Percentiles rank a stretch among this genome's conserved stretches.
Evolutionary conservation across 2,888 invertebrate species (phyloP).

Genomic region (Drosophila maculinotata): DNA sequence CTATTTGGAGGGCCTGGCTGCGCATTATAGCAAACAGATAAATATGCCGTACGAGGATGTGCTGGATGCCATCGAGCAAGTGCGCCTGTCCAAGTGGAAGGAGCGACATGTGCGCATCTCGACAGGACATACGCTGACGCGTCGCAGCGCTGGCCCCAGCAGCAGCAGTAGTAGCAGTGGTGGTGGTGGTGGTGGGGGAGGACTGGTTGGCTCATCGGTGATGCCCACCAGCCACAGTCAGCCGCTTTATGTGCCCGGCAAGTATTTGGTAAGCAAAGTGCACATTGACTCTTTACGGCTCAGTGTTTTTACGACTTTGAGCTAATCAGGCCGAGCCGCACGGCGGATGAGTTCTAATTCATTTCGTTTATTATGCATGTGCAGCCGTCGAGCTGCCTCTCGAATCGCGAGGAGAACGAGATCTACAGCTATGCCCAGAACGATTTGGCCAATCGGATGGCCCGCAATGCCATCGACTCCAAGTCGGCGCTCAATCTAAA

Average conservation of each 20-base stretch:
- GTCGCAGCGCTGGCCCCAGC: constrained; percentile 65
- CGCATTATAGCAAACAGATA: constrained; percentile 94
- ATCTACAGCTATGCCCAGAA: constrained; percentile 95
- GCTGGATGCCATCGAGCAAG: constrained; percentile 93
- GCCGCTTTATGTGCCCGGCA: constrained; percentile 95
- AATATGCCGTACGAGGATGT: constrained; percentile 95
- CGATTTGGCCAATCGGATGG: constrained; percentile 92
- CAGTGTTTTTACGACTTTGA: constrained; percentile 58
- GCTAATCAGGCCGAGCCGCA: constrained; percentile 60
- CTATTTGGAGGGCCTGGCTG: constrained; percentile 93
- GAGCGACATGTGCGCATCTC: constrained; percentile 85
- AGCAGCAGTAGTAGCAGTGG: constrained; percentile 65
- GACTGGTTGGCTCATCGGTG: constrained; percentile 85
- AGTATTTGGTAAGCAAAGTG: constrained; percentile 92
- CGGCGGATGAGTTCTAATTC: constrained; percentile 58
- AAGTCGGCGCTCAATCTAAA: constrained; percentile 87
- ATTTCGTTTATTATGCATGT: constrained; percentile 74
- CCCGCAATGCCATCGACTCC: constrained; percentile 86
- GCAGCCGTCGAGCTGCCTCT: constrained; percentile 95
- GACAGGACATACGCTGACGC: constrained; percentile 82
- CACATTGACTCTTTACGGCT: constrained; percentile 68
- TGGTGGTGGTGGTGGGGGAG: constrained; percentile 66
- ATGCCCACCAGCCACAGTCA: constrained; percentile 93
- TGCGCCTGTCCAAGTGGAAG: constrained; percentile 87
- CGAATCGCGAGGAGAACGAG: constrained; percentile 96